A percentile compares a stretch with the other conserved stretches of the same genome.
These are phyloP conservation scores for Pachydiplax longipennis DNA, from an alignment of 2,888 invertebrate genomes.

Conservation along the genomic window DNA sequence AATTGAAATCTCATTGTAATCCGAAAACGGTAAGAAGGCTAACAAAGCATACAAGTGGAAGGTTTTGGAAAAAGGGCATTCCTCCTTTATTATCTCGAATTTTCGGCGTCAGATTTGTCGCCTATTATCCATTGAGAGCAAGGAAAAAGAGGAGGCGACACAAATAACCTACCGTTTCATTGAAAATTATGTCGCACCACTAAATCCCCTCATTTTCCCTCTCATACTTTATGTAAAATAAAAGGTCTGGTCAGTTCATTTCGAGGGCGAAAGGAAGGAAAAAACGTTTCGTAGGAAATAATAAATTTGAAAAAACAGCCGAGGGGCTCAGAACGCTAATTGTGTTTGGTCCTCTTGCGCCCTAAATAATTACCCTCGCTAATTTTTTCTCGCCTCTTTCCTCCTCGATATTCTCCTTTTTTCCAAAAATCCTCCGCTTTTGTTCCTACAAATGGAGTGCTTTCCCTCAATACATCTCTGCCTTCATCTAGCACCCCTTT, in stretches of 20 bases:
- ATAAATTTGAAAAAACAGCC: background rate
- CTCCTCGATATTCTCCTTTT: background rate
- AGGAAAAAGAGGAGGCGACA: background rate
- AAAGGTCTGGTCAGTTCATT: background rate
- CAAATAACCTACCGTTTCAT: background rate
- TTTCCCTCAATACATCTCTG: background rate
- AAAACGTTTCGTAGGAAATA: background rate
- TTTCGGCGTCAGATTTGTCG: too few species aligned
- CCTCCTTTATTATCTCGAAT: too few species aligned
- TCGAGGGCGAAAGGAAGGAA: background rate
- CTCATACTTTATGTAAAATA: background rate
- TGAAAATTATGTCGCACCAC: background rate
- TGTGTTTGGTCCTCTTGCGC: background rate
- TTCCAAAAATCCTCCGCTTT: background rate
- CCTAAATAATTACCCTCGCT: background rate
- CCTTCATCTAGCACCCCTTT: background rate
- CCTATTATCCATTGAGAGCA: background rate
- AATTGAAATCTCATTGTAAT: too few species aligned
- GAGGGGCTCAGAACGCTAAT: background rate
- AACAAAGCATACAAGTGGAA: too few species aligned
- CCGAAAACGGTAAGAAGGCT: too few species aligned
- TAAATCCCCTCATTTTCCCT: background rate
- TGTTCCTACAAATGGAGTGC: background rate
- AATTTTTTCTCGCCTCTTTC: background rate
- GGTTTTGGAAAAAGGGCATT: too few species aligned